Percentiles rank a stretch among this genome's conserved stretches.
Evolutionary conservation across 37 sponge, comb jelly and placozoan species (phyloP).

Genomic region (Petrosia ficiformis): DNA sequence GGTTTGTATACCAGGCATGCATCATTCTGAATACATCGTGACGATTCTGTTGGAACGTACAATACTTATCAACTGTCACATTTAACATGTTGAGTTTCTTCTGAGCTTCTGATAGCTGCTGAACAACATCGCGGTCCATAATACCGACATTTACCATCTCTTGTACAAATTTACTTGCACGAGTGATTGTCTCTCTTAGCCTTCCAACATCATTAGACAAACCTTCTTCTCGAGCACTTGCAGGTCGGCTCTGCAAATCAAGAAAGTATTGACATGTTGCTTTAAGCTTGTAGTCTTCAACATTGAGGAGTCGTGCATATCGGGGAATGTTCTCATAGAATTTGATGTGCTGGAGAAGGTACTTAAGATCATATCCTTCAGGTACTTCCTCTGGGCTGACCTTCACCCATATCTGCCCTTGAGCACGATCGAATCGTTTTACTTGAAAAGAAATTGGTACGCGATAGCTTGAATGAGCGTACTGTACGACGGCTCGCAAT

Average conservation of each 20-base stretch:
- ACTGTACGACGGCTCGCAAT: slow-evolving; percentile 50
- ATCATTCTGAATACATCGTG: slow-evolving; percentile 20
- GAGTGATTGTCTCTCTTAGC: slow-evolving; percentile 39
- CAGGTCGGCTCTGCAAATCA: slow-evolving; percentile 51
- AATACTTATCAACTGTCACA: slow-evolving; percentile 46
- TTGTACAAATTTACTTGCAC: slow-evolving; percentile 41
- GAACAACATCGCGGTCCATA: slow-evolving; percentile 50
- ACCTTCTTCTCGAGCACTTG: slow-evolving; percentile 36
- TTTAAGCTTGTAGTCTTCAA: slow-evolving; percentile 49
- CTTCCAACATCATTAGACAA: slow-evolving; percentile 15
- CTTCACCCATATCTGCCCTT: slow-evolving; percentile 68
- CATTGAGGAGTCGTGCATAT: slow-evolving; percentile 37
- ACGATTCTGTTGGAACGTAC: slow-evolving; percentile 52
- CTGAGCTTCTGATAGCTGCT: slow-evolving; percentile 40
- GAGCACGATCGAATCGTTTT: slow-evolving; percentile 62
- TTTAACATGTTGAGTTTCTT: slow-evolving; percentile 25
- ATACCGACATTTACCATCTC: slow-evolving; percentile 51
- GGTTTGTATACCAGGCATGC: slow-evolving; percentile 27
- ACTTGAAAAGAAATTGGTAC: slow-evolving; percentile 62
- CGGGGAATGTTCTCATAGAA: slow-evolving; percentile 65
- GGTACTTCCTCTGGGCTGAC: slow-evolving; percentile 59
- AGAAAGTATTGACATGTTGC: slow-evolving; percentile 58
- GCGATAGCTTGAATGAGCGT: slow-evolving; percentile 58
- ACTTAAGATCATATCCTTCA: slow-evolving; percentile 58
- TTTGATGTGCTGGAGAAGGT: slow-evolving; percentile 68